phyloP scores from a whole-genome alignment of 2,888 invertebrate genomes.

The Pachycephus smyrnensis region DNA sequence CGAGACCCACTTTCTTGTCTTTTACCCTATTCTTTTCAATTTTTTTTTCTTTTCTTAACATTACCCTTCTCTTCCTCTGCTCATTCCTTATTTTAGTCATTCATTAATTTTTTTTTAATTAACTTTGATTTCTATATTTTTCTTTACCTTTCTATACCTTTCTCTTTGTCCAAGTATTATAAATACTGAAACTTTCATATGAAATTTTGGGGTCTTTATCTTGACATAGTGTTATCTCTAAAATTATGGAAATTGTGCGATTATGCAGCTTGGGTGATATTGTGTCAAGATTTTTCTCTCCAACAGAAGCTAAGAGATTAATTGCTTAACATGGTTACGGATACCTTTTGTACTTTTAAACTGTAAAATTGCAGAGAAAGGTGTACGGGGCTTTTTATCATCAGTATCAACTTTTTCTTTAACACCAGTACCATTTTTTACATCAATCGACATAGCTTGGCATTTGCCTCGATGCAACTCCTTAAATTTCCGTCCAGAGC shows the following conservation, averaged over 20 bases:
- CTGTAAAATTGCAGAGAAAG: constrained; percentile 37
- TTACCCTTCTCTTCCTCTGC: constrained; percentile 35
- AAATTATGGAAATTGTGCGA: background rate
- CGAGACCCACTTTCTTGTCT: constrained; percentile 53
- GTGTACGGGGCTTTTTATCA: constrained; percentile 52
- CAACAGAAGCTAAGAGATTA: background rate
- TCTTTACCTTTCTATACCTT: background rate
- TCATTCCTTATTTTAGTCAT: background rate
- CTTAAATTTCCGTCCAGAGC: constrained; percentile 19
- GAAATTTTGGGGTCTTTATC: background rate
- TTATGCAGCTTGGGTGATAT: background rate
- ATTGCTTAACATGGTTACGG: background rate
- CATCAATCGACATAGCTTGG: constrained; percentile 26
- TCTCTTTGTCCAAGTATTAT: background rate
- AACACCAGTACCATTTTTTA: constrained; percentile 37
- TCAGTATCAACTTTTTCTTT: constrained; percentile 48
- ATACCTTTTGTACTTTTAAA: constrained; percentile 7
- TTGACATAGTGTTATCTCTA: background rate
- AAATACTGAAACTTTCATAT: background rate
- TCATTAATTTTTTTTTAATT: background rate
- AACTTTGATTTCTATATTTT: background rate
- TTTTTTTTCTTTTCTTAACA: constrained; percentile 40
- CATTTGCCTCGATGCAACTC: constrained; percentile 28
- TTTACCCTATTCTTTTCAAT: constrained; percentile 15
- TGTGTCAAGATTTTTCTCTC: background rate